Evolutionary conservation across 1,140 invertebrate genomes (phyloP), one percentile per base, ranked within the genome.

Genomic region (Spodoptera frugiperda): DNA sequence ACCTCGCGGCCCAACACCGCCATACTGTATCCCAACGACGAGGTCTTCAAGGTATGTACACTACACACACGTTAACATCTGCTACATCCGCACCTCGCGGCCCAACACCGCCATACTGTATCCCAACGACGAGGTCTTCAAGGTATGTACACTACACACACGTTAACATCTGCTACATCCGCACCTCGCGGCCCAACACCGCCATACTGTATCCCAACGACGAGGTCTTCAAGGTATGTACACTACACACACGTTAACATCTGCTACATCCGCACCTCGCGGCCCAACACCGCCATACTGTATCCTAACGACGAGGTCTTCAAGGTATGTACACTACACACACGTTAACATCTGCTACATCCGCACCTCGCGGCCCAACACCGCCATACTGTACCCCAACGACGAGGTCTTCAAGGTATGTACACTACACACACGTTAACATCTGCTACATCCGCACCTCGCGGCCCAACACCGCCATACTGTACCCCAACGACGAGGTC

Each of bases 81-180:
- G 98, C 86, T 99, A 99, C 94, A 98, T 99, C 83, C 96, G 99
- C 80, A 99, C 98, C 48, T 99, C 98, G 44, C 95, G 99, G 21
- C 99, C 99, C 55, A 97, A 97, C 80, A 98, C 98, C 0, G 90
- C 96, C 33, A 96, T 99, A 39, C 91, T 99, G 21, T 99, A 99
- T 91, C 94, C 96, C 46, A 98, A 98, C 89, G 96, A 99, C 80
- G 97, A 99, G 83, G 84, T 93, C 2, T 99, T 99, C 92, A 94
- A 96, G 87, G 95, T 97, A 87, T 3, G 33, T 39, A 10, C 8
- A 39, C 33, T 39, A 39, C 2, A 25, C 2, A 25, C 5, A 25
- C 25, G 1, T 3, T n/a, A n/a, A n/a, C 39, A 97, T 99, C 84
- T 99, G 98, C 86, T 99, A 99, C 94, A 98, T 99, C 83, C 96